Base-by-base conservation (phyloP, 2,797 vertebrate species). In the Sebastiscus tertius region DNA sequence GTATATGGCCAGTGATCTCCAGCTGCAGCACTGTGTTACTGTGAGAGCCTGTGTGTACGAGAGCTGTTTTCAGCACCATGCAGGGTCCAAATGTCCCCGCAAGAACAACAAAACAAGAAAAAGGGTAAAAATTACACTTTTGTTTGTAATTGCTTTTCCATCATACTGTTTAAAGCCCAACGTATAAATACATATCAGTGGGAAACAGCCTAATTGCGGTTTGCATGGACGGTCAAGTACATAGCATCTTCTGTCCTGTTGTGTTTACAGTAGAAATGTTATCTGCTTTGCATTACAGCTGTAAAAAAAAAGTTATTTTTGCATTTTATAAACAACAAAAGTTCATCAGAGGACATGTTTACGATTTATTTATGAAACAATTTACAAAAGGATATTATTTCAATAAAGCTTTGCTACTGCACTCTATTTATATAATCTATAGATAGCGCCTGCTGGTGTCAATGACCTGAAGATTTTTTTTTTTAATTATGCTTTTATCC, bases 91-190 rank as follows among this genome's bases (percentile, higher is more conserved):
- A 83, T 56, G 55, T 55, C 60, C 71, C 59, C 18, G 9, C 2
- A 74, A 78, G 64, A 72, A 60, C 66, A 76, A 67, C 42, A 60
- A 75, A 84, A 84, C 11, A 46, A 7, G 4, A 16, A 59, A 74
- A 78, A 13, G 14, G 18, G 10, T 16, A 31, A 56, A 33, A 34
- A 66, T 52, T 10, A 36, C 64, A 61, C 46, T 59, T 55, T 59
- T 74, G 49, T 70, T 58, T 65, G 4, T 61, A 77, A 64, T 29
- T 66, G 31, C 52, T 79, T 72, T 79, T 42, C 52, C 14, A 18
- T 77, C 39, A 76, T 12, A 46, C 89, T 70, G 61, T 77, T 85
- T 87, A 31, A 71, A 54, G 26, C 34, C 54, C 10, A 81, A 16
- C 8, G 55, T 56, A 67, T 64, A 13, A 79, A 79, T 34, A 54